A percentile compares a stretch with the other conserved stretches of the same genome.
Evolutionary conservation across 2,888 invertebrate genomes (phyloP).

Genomic region (Acrobasis repandana): DNA sequence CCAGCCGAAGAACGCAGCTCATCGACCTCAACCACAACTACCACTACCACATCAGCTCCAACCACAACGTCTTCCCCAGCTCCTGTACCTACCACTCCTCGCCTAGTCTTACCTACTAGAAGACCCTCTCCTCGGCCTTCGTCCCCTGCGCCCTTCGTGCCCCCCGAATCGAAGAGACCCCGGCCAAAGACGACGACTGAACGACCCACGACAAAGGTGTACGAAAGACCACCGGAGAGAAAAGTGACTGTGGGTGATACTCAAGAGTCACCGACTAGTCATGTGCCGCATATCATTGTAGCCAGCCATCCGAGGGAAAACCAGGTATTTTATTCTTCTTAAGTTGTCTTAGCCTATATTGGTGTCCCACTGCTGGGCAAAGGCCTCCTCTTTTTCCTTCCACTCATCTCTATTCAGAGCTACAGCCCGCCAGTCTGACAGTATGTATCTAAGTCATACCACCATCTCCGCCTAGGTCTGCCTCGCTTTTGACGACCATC

Average conservation of each 20-base stretch:
- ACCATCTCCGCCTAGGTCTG: too few species aligned
- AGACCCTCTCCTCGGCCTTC: conserved; percentile 48
- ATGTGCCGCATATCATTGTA: conserved; percentile 82
- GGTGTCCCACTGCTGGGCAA: too few species aligned
- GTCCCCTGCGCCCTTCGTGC: conserved; percentile 49
- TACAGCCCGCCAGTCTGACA: too few species aligned
- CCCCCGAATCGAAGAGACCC: conserved; percentile 45
- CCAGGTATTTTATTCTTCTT: conserved; percentile 78
- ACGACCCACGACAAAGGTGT: conserved; percentile 55
- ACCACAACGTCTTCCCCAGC: conserved; percentile 24
- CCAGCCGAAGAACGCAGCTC: conserved; percentile 76
- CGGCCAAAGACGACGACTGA: conserved; percentile 35
- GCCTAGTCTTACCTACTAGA: conserved; percentile 49
- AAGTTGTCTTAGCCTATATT: too few species aligned
- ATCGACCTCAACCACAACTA: conserved; percentile 42
- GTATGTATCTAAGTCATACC: too few species aligned
- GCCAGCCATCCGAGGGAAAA: conserved; percentile 91
- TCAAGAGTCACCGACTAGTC: conserved; percentile 69
- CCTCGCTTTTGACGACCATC: too few species aligned
- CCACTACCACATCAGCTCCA: conserved; percentile 35
- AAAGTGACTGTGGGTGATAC: conserved; percentile 62
- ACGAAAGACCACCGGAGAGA: conserved; percentile 65
- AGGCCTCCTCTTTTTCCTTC: too few species aligned
- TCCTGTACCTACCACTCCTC: conserved; percentile 40
- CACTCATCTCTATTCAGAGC: too few species aligned